Conservation (phyloP, 2,113 vertebrate genomes). For the Anthoscopus minutus region DNA sequence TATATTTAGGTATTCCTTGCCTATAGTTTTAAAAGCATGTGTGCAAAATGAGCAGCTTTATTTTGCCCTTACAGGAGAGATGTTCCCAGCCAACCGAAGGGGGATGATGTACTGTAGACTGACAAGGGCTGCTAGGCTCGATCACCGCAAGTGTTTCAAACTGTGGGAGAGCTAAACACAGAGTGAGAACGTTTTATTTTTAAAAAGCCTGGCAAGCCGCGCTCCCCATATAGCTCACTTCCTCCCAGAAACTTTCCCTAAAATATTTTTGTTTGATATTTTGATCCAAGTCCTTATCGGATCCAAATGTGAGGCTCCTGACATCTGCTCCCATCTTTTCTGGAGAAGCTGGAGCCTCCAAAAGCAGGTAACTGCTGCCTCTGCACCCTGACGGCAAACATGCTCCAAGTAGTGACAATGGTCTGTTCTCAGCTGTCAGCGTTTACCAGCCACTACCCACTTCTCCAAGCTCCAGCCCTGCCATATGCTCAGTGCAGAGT, state of each 20-base stretch:
- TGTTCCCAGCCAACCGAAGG: conserved; percentile 13
- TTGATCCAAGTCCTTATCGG: conserved; percentile 41
- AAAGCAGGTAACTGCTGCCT: conserved; percentile 29
- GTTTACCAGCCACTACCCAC: background rate
- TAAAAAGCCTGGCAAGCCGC: conserved; percentile 59
- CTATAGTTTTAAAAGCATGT: conserved; percentile 28
- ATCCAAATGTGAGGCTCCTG: conserved; percentile 31
- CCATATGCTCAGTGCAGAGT: conserved; percentile 5
- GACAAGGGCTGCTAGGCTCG: conserved; percentile 57
- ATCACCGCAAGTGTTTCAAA: conserved; percentile 49
- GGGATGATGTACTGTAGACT: conserved; percentile 51
- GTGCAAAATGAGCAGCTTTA: conserved; percentile 47
- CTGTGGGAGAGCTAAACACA: conserved; percentile 38
- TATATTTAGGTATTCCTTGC: conserved; percentile 59
- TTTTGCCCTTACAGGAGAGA: conserved; percentile 57
- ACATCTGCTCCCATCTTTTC: conserved; percentile 44
- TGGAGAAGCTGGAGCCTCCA: background rate
- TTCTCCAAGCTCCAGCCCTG: background rate
- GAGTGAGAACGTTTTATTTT: conserved; percentile 64
- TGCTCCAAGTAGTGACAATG: background rate
- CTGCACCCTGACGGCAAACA: background rate
- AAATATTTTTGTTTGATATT: conserved; percentile 64
- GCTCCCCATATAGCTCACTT: conserved; percentile 55
- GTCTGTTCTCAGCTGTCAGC: background rate
- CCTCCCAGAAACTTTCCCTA: conserved; percentile 58